Evolutionary conservation across 2,113 vertebrate species (phyloP).

Genomic region (Macquaria australasica): DNA sequence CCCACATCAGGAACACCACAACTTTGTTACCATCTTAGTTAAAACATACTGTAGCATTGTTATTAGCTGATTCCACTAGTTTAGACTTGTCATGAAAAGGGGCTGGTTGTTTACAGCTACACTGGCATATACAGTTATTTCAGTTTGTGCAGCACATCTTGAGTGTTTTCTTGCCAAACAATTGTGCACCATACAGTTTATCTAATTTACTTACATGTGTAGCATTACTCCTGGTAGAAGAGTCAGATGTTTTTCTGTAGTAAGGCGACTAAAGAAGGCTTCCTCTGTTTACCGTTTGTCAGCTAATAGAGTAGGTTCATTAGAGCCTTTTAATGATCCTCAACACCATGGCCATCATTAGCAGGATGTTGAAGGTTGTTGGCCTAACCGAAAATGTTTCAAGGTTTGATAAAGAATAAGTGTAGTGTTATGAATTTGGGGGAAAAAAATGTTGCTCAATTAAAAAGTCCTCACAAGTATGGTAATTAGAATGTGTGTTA

Average conservation of each 20-base stretch:
- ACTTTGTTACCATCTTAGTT: background rate
- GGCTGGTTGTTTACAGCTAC: background rate
- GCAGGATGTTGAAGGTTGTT: background rate
- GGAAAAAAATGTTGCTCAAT: constrained; percentile 20
- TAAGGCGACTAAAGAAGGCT: background rate
- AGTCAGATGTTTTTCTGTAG: background rate
- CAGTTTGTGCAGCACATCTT: background rate
- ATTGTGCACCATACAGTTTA: background rate
- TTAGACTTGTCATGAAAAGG: background rate
- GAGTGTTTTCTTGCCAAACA: background rate
- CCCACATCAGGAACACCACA: too few relatives aligned
- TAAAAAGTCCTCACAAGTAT: constrained; percentile 17
- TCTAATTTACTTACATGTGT: background rate
- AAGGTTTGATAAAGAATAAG: background rate
- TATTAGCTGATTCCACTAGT: background rate
- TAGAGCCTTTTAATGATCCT: constrained; percentile 18
- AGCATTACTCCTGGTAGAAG: background rate
- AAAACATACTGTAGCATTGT: background rate
- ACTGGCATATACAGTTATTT: too few relatives aligned
- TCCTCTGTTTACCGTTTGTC: background rate
- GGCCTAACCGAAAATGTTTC: background rate
- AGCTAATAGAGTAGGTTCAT: constrained; percentile 2
- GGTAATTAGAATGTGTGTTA: constrained; percentile 36
- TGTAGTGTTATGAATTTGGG: background rate
- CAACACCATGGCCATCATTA: background rate